Evolutionary conservation across 2,888 invertebrate genomes (phyloP).

Genomic region (Meta bourneti): DNA sequence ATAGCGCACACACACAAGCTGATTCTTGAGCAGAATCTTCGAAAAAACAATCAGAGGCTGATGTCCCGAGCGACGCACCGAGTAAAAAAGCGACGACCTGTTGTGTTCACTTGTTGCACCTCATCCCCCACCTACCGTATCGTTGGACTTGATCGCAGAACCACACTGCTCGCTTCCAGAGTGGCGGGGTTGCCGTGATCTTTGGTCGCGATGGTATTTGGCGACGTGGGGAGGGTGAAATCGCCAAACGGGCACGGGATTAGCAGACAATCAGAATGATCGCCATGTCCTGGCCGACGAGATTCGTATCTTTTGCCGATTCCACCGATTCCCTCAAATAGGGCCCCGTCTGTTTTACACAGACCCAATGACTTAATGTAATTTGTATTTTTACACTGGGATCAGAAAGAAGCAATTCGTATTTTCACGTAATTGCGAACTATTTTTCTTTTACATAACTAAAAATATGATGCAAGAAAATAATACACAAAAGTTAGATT

Average conservation of each 20-base stretch:
- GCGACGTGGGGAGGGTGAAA: neutral
- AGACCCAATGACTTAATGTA: no score
- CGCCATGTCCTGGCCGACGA: neutral
- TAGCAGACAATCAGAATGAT: neutral
- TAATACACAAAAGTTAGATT: no score
- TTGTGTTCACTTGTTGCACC: conserved; percentile 44
- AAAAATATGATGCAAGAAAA: no score
- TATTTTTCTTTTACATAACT: no score
- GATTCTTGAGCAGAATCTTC: neutral
- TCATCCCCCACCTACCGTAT: conserved; percentile 2
- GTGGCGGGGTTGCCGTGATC: conserved; percentile 45
- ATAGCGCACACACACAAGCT: conserved; percentile 27
- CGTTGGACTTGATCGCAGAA: conserved; percentile 2
- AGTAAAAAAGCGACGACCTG: conserved; percentile 28
- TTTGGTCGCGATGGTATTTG: conserved; percentile 5
- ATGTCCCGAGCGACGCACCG: conserved; percentile 14
- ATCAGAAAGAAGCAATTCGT: no score
- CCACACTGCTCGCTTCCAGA: conserved; percentile 19
- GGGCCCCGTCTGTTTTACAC: no score
- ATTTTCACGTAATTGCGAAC: no score
- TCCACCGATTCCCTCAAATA: no score
- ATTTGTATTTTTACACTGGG: no score
- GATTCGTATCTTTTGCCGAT: no score
- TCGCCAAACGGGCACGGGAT: conserved; percentile 5
- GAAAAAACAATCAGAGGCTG: neutral